Base-by-base conservation (phyloP, 2,797 vertebrate species). In the Mormyrops boulengeri region DNA sequence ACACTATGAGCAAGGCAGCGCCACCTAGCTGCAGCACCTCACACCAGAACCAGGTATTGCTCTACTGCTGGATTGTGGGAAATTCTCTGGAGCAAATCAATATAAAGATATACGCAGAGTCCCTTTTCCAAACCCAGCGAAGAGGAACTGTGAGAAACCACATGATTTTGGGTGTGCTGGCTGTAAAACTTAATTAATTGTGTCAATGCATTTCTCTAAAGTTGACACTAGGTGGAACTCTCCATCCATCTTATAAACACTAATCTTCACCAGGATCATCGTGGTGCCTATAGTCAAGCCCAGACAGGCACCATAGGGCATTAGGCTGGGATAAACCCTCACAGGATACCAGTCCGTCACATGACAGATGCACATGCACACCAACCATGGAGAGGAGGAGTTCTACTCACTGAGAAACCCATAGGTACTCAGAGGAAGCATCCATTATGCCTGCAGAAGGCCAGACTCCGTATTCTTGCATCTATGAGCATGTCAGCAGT, bases 131-230 rank as follows among this genome's bases (percentile, higher is more conserved):
- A 92, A 90, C 88, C 90, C 89, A 90, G 92, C 90, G 93, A 92
- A 92, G 90, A 91, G 90, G 88, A 91, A 88, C 91, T 91, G 89
- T 92, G 91, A 90, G 90, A 87, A 91, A 85, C 92, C 94, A 91
- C 60, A 90, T 95, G 92, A 92, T 93, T 92, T 87, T 91, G 90
- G 69, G 73, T 30, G 34, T 53, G 44, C n/a, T 57, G 89, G 89
- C 91, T 88, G 57, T 89, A 84, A 4, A 90, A 90, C 89, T 91
- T 92, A 93, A 94, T 66, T 93, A 93, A 93, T 91, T 38, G 30
- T 73, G 66, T 94, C 93, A 94, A 57, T 87, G 91, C 86, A 87
- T 62, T 91, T 91, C 89, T 47, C 22, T 30, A 2, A 49, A 89
- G 62, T 12, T 57, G 84, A 89, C 52, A 89, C 52, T 60, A 26